Evolutionary conservation across 1,140 invertebrate species (phyloP).

Genomic region (Zaprionus davidi): DNA sequence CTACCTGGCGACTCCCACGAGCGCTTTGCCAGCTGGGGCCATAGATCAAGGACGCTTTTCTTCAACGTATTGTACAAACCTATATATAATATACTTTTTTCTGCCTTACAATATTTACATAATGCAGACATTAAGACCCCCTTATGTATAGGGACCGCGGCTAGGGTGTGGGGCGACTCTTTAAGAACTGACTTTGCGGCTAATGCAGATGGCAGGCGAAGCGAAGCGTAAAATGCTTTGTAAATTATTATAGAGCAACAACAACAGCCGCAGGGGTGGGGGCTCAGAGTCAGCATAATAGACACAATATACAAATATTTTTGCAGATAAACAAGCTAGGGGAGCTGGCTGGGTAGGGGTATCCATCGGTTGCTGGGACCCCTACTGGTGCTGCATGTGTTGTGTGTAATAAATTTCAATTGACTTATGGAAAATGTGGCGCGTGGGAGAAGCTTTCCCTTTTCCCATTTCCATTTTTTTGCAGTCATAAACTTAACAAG

Average conservation of each 20-base stretch:
- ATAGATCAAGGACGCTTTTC: slow-evolving; percentile 52
- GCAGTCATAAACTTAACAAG: not conserved
- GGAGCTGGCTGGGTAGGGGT: slow-evolving; percentile 8
- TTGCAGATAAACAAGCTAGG: slow-evolving; percentile 58
- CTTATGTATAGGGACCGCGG: not conserved
- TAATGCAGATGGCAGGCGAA: slow-evolving; percentile 77
- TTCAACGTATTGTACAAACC: not conserved
- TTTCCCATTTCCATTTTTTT: slow-evolving; percentile 1
- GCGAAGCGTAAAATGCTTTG: slow-evolving; percentile 76
- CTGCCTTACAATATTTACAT: slow-evolving; percentile 47
- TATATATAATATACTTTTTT: slow-evolving; percentile 7
- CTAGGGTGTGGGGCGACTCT: not conserved
- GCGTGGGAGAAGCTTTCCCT: slow-evolving; percentile 34
- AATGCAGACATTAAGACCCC: slow-evolving; percentile 37
- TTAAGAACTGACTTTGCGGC: slow-evolving; percentile 69
- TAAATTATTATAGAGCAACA: slow-evolving; percentile 66
- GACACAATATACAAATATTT: slow-evolving; percentile 54
- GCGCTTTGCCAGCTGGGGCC: not conserved
- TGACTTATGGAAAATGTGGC: slow-evolving; percentile 59
- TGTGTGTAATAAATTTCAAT: slow-evolving; percentile 70
- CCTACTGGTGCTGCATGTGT: slow-evolving; percentile 29
- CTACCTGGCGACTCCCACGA: not conserved
- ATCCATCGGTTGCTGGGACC: too few species aligned
- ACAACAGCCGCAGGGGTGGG: slow-evolving; percentile 6
- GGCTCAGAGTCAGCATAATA: slow-evolving; percentile 4